These are phyloP conservation scores for Rhopilema esculentum DNA, from an alignment of 30 jellyfish, hydroid and myxozoan species.

Conservation along the genomic window DNA sequence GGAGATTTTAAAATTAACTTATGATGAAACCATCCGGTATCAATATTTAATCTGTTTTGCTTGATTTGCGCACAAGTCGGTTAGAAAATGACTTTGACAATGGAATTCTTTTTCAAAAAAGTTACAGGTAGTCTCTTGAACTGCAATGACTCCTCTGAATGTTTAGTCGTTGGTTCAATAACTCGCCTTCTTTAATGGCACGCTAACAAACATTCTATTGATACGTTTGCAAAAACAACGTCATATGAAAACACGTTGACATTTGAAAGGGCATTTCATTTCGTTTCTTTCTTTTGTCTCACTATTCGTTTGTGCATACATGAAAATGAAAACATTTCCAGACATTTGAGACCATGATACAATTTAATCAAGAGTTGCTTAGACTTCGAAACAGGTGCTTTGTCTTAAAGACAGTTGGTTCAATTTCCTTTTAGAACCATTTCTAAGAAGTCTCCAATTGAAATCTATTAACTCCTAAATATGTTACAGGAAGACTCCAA, in stretches of 20 bases:
- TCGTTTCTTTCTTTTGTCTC: slow-evolving; percentile 16
- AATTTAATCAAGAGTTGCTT: neutral
- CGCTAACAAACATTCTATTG: slow-evolving; percentile 4
- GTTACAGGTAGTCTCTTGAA: slow-evolving; percentile 26
- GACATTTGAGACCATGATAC: slow-evolving; percentile 14
- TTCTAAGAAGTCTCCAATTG: neutral
- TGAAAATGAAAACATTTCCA: slow-evolving; percentile 19
- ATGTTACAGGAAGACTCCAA: neutral
- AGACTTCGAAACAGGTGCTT: slow-evolving; percentile 16
- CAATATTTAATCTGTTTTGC: slow-evolving; percentile 25
- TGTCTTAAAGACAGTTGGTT: neutral
- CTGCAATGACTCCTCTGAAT: neutral
- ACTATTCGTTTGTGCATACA: neutral
- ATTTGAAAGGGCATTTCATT: slow-evolving; percentile 32
- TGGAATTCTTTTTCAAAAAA: neutral
- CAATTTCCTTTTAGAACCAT: neutral
- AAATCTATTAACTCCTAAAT: neutral
- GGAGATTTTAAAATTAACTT: slow-evolving; percentile 22
- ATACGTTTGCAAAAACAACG: slow-evolving; percentile 27
- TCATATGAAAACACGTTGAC: slow-evolving; percentile 6
- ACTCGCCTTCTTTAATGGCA: slow-evolving; percentile 1
- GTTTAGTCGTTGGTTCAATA: slow-evolving; percentile 23
- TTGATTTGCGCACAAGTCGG: neutral
- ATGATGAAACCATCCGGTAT: slow-evolving; percentile 17
- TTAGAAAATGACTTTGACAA: neutral